These are phyloP conservation scores for Pogoniulus pusillus DNA, from an alignment of 2,797 vertebrate genomes.

Conservation along the genomic window DNA sequence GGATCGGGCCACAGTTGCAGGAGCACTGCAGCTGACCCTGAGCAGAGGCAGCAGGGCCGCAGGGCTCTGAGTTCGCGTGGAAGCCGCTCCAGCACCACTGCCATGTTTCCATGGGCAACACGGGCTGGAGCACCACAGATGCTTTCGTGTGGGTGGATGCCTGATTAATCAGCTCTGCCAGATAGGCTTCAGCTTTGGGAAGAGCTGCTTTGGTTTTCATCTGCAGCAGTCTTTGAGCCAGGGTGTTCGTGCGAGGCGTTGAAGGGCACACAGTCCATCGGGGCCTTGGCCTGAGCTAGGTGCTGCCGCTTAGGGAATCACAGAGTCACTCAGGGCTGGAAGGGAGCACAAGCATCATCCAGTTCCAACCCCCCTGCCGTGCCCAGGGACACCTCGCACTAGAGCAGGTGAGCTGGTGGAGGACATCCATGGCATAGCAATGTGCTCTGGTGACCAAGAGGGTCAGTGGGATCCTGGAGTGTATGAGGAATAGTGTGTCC, in stretches of 20 bases:
- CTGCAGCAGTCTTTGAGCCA: not conserved
- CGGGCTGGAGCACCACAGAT: constrained; percentile 10
- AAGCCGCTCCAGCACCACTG: not conserved
- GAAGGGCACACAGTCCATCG: not conserved
- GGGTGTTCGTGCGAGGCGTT: not conserved
- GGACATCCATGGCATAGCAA: too few species aligned
- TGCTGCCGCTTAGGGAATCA: not conserved
- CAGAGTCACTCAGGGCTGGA: too few species aligned
- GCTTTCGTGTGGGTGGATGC: constrained; percentile 27
- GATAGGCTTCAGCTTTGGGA: not conserved
- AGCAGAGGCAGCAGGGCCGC: not conserved
- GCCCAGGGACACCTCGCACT: too few species aligned
- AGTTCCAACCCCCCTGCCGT: too few species aligned
- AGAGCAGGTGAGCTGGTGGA: too few species aligned
- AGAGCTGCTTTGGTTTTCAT: not conserved
- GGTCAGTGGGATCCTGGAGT: too few species aligned
- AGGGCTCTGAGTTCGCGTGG: not conserved
- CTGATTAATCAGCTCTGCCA: constrained; percentile 33
- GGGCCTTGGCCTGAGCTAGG: not conserved
- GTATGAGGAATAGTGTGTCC: too few species aligned
- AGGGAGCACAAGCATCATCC: too few species aligned
- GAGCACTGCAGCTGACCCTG: not conserved
- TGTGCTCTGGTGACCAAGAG: too few species aligned
- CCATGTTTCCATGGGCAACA: not conserved
- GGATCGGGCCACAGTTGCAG: not conserved